Evolutionary conservation across 2,888 invertebrate genomes (phyloP).

Genomic region (Formica aserva): DNA sequence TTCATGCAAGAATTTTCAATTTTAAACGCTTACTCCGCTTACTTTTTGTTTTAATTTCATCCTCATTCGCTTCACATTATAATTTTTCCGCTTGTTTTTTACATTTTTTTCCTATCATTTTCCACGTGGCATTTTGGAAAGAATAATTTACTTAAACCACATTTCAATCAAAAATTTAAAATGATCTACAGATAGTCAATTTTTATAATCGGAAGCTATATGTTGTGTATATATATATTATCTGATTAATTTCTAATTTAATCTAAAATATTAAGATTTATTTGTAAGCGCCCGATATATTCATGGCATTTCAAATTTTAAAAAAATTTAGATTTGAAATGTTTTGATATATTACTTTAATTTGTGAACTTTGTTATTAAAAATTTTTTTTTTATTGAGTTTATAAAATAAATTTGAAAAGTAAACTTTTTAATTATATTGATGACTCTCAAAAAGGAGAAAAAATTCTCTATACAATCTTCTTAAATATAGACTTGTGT

Average conservation of each 20-base stretch:
- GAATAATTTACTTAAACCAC: neutral
- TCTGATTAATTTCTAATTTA: neutral
- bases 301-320: neutral
- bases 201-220: neutral
- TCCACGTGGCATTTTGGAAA: neutral
- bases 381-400: neutral
- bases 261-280: neutral
- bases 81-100: neutral
- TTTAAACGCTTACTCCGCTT: neutral
- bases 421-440: neutral
- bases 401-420: neutral
- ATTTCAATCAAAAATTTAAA: conserved; percentile 6
- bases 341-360: neutral
- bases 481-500: neutral
- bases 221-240: neutral
- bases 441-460: neutral
- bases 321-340: neutral
- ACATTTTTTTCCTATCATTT: neutral
- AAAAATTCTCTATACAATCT: neutral
- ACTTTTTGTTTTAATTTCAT: conserved; percentile 10
- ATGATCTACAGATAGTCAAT: neutral
- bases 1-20: conserved; percentile 8
- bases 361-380: neutral
- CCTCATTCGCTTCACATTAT: neutral
- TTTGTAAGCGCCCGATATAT: neutral